These are phyloP conservation scores for Stegodyphus mimosarum DNA, from an alignment of 1,140 invertebrate species.

Conservation along the genomic window DNA sequence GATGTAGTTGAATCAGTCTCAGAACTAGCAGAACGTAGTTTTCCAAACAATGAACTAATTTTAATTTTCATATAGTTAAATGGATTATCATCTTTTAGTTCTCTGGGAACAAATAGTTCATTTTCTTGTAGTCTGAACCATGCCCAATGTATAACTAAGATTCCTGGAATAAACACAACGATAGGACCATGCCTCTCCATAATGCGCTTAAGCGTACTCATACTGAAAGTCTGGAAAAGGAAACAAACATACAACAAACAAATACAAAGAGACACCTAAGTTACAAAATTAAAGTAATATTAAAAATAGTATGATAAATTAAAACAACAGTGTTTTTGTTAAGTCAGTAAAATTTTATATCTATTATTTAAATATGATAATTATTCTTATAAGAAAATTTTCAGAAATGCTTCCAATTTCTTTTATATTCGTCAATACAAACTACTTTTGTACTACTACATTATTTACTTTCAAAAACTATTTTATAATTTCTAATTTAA, in stretches of 20 bases:
- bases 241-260: background rate
- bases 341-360: too few relatives aligned
- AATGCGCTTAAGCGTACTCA: background rate
- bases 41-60: background rate
- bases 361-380: too few relatives aligned
- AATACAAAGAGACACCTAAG: background rate
- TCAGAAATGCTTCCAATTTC: too few relatives aligned
- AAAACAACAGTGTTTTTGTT: too few relatives aligned
- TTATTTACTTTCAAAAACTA: too few relatives aligned
- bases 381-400: too few relatives aligned
- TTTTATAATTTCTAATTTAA: too few relatives aligned
- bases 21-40: too few relatives aligned
- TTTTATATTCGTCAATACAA: too few relatives aligned
- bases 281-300: background rate
- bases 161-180: constrained; percentile 1
- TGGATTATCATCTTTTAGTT: background rate
- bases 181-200: background rate
- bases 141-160: constrained; percentile 10
- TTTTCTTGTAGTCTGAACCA: constrained; percentile 29
- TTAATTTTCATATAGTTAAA: background rate
- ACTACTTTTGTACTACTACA: too few relatives aligned
- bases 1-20: too few relatives aligned
- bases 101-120: constrained; percentile 9
- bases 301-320: too few relatives aligned
- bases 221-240: background rate